Conservation (phyloP, 2,797 vertebrate species). For the Ataeniobius toweri region DNA sequence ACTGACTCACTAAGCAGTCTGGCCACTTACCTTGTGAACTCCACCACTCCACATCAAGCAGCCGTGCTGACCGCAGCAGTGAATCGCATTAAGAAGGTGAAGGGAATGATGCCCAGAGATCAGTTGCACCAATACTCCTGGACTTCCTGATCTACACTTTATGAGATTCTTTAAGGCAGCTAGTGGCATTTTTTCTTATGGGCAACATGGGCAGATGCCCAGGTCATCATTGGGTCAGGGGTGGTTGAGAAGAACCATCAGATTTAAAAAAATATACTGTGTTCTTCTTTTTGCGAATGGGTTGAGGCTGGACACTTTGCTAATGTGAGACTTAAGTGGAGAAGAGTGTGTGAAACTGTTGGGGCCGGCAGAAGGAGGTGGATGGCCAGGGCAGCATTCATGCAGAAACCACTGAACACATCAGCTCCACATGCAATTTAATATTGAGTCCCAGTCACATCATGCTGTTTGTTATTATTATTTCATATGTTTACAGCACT, state of each 20-base stretch:
- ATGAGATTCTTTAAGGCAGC: conserved; percentile 2
- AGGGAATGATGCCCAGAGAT: neutral
- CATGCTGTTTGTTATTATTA: conserved; percentile 27
- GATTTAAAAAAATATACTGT: neutral
- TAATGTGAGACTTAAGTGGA: neutral
- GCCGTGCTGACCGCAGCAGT: conserved; percentile 34
- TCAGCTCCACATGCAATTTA: neutral
- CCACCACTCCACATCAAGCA: conserved; percentile 46
- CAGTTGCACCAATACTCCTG: neutral
- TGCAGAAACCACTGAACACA: neutral
- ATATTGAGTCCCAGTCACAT: neutral
- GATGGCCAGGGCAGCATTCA: neutral
- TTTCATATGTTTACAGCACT: conserved; percentile 29
- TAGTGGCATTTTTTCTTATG: neutral
- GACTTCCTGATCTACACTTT: neutral
- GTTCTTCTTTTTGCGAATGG: neutral
- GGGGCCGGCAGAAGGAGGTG: neutral
- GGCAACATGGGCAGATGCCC: conserved; percentile 1
- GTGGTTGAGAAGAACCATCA: neutral
- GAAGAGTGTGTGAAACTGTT: neutral
- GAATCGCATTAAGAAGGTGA: conserved; percentile 14
- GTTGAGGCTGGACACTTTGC: neutral
- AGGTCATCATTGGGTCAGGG: neutral
- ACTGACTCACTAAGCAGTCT: conserved; percentile 53
- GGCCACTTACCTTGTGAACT: conserved; percentile 64